A percentile compares a stretch with the other conserved stretches of the same genome.
Evolutionary conservation across 2,888 invertebrate species (phyloP).

Genomic region (Yponomeuta malinellus): DNA sequence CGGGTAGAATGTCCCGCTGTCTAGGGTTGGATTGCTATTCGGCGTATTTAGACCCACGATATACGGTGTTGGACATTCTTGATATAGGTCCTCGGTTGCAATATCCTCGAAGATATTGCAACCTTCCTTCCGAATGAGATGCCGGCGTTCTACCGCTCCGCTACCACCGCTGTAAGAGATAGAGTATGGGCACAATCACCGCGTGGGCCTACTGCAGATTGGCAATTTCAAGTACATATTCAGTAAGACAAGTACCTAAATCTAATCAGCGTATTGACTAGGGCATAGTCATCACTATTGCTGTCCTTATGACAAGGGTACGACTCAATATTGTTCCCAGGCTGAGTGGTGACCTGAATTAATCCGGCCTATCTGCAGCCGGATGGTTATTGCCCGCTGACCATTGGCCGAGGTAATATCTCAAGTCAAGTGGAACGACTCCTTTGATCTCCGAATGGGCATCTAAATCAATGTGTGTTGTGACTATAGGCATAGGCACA

Average conservation of each 20-base stretch:
- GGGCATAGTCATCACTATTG: not conserved
- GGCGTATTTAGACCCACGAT: not conserved
- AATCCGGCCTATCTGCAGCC: slow-evolving; percentile 12
- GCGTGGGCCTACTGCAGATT: no score
- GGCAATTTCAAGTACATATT: not conserved
- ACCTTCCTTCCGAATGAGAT: no score
- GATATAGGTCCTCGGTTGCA: no score
- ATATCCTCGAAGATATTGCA: no score
- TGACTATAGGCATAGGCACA: not conserved
- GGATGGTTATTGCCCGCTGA: slow-evolving; percentile 19
- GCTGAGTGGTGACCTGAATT: not conserved
- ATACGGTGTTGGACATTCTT: not conserved
- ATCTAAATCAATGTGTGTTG: slow-evolving; percentile 14
- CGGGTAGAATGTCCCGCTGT: not conserved
- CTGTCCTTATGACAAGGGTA: not conserved
- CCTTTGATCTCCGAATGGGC: slow-evolving; percentile 36
- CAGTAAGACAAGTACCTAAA: not conserved
- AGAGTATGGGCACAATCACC: no score
- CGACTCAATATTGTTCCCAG: not conserved
- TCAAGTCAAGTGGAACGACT: slow-evolving; percentile 36
- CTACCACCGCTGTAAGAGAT: no score
- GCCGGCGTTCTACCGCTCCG: no score
- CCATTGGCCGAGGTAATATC: slow-evolving; percentile 26
- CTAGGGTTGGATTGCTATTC: not conserved
- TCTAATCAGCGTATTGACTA: not conserved